A percentile compares a stretch with the other conserved stretches of the same genome.
Evolutionary conservation across 2,888 invertebrate species (phyloP).

Genomic region (Galerucella calmariensis): DNA sequence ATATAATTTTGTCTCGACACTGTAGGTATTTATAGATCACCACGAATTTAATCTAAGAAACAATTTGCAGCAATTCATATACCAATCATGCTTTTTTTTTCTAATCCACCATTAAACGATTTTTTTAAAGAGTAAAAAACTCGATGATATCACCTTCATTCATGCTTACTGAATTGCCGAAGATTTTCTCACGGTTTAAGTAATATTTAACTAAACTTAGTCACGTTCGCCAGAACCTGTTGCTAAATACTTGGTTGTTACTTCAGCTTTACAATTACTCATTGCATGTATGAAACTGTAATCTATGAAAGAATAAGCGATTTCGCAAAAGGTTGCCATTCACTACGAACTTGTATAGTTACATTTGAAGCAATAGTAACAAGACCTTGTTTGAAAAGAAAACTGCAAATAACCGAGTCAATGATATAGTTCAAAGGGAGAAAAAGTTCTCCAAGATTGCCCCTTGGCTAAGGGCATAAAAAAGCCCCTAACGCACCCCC

Average conservation of each 20-base stretch:
- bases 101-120: not conserved
- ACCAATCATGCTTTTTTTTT: no score
- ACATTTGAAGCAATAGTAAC: not conserved
- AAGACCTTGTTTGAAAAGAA: not conserved
- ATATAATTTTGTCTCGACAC: no score
- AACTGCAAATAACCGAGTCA: not conserved
- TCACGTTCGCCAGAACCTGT: slow-evolving; percentile 22
- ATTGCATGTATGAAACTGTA: slow-evolving; percentile 17
- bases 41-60: no score
- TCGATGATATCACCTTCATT: slow-evolving; percentile 21
- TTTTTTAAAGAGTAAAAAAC: not conserved
- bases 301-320: not conserved
- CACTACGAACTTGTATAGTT: no score
- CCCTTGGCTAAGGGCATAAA: no score
- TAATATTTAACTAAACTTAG: slow-evolving; percentile 10
- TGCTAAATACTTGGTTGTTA: slow-evolving; percentile 11
- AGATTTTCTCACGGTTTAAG: slow-evolving; percentile 24
- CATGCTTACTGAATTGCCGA: slow-evolving; percentile 1
- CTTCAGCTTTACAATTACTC: slow-evolving; percentile 22
- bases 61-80: no score
- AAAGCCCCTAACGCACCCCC: no score
- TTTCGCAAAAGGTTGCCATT: not conserved
- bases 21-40: no score
- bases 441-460: no score
- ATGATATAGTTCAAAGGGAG: not conserved